Evolutionary conservation across 1,140 invertebrate genomes (phyloP), one percentile per base, ranked within the genome.

Genomic region (Bombus waltoni): DNA sequence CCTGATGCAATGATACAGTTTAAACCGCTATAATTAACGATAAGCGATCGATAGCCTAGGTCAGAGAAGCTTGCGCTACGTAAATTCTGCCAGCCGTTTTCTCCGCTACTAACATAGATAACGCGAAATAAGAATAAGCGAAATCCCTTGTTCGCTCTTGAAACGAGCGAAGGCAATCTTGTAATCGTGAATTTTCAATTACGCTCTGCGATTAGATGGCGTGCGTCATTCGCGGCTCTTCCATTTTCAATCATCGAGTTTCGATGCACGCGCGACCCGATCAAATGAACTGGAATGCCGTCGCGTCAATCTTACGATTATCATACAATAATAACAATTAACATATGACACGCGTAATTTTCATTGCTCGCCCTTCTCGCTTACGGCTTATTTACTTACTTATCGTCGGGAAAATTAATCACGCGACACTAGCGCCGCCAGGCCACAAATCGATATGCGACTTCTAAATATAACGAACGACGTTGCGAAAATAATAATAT

Each of bases 401-500:
- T 11, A 42, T 77, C 57, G 38, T 42, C 74, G 38, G 25, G 57
- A 40, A 40, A 65, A 65, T 77, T 65, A 77, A 77, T 77, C 38
- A 28, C 73, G 47, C 47, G 57, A 62, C 38, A 42, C 35, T 18
- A 40, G 75, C 75, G 75, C 57, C 75, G 2, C 57, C 35, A 42
- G n/a, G 40, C 25, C 3, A n/a, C 62, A 25, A 71, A 35, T 59
- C 35, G 75, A 70, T 84, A 79, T 15, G 42, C 32, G 44, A 70
- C 22, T 47, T 71, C 40, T 47, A 80, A 85, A 72, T 57, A 78
- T 57, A 71, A 66, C 65, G 53, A 65, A 25, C 42, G 28, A 35
- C 72, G 22, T 11, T 4, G 81, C 40, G 57, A 75, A 68, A 76
- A 75, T 38, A 76, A 75, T 38, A 40, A 35, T 25, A 57, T 32